Evolutionary conservation across 2,113 vertebrate species (phyloP).

Genomic region (Halcyon senegalensis): DNA sequence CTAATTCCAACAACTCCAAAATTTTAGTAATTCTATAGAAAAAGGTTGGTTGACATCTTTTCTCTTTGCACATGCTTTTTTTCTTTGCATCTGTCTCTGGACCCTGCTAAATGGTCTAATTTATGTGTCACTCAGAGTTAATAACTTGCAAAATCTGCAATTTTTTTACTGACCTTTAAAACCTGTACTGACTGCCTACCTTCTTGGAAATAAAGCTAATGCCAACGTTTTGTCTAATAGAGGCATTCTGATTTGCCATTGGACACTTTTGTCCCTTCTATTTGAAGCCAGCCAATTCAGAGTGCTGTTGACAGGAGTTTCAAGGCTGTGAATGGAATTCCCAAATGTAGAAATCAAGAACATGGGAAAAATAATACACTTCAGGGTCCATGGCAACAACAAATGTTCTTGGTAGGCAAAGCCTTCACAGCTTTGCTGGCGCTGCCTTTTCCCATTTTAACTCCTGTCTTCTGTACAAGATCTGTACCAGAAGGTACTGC

Average conservation of each 20-base stretch:
- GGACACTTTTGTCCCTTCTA: neutral
- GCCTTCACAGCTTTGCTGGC: neutral
- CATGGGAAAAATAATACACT: neutral
- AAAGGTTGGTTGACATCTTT: neutral
- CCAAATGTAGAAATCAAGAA: neutral
- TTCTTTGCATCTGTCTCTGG: neutral
- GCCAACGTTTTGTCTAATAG: neutral
- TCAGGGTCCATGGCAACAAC: neutral
- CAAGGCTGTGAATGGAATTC: neutral
- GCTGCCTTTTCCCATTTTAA: neutral
- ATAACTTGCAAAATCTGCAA: neutral
- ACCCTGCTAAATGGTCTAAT: neutral
- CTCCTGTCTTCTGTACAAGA: neutral
- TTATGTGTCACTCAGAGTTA: neutral
- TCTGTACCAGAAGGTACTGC: neutral
- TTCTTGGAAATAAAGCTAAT: neutral
- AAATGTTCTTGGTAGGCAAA: neutral
- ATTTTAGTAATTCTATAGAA: neutral
- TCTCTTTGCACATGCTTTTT: neutral
- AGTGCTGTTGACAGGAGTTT: neutral
- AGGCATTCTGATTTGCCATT: rapidly evolving
- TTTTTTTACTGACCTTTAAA: neutral
- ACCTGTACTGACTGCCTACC: rapidly evolving
- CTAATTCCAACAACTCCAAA: neutral
- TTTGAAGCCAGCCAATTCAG: neutral